Percentiles rank a stretch among this genome's conserved stretches.
Conservation (phyloP, 2,113 vertebrate species). For the Mellivora capensis region DNA sequence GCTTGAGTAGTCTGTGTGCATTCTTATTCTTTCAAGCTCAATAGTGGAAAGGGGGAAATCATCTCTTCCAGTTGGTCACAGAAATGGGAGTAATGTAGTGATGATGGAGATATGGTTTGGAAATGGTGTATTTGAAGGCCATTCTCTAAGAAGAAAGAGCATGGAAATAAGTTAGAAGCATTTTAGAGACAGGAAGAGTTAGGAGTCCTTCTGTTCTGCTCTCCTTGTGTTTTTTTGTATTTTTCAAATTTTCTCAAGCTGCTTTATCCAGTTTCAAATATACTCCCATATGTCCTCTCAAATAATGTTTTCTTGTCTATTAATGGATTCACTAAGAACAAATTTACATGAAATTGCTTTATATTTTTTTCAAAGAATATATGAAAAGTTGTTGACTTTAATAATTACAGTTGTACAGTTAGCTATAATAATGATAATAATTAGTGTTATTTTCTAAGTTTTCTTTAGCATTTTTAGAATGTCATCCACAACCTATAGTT, state of each 20-base stretch:
- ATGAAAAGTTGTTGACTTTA: neutral
- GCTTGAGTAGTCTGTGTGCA: neutral
- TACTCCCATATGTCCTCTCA: neutral
- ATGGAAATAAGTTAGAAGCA: neutral
- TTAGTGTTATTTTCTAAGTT: neutral
- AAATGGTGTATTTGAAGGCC: neutral
- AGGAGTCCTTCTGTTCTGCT: neutral
- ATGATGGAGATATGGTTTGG: neutral
- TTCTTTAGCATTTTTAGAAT: neutral
- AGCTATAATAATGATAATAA: neutral
- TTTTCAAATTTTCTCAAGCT: neutral
- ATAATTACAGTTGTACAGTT: neutral
- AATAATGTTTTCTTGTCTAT: neutral
- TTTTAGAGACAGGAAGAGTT: neutral
- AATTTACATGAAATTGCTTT: neutral
- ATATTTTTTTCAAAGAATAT: neutral
- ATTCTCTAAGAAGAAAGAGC: neutral
- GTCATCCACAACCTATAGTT: neutral
- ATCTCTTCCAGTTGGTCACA: neutral
- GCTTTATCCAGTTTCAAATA: neutral
- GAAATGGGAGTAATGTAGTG: neutral
- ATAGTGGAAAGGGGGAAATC: neutral
- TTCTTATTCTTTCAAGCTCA: neutral
- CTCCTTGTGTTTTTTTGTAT: neutral
- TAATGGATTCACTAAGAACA: neutral